Evolutionary conservation across 2,113 vertebrate genomes (phyloP).

Genomic region (Dicrurus megarhynchus): DNA sequence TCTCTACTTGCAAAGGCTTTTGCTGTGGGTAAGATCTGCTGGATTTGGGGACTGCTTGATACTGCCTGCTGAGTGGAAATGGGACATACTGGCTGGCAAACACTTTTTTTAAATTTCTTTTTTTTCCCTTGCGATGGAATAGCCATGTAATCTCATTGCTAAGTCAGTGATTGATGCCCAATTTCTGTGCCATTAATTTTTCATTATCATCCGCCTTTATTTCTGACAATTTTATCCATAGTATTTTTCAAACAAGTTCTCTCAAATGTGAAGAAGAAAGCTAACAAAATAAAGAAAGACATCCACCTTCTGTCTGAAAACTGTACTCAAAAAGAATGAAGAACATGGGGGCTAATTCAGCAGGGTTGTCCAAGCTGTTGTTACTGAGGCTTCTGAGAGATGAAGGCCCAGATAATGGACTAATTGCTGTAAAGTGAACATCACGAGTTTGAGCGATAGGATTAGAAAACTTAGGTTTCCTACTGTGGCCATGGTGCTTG

Average conservation of each 20-base stretch:
- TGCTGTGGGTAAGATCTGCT: not conserved
- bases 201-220: not conserved
- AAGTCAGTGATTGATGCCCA: not conserved
- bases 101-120: not conserved
- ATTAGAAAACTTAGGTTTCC: constrained; percentile 8
- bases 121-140: not conserved
- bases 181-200: not conserved
- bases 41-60: not conserved
- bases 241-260: not conserved
- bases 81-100: not conserved
- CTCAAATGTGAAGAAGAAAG: not conserved
- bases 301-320: not conserved
- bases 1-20: not conserved
- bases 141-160: not conserved
- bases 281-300: not conserved
- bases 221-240: not conserved
- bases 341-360: not conserved
- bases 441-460: not conserved
- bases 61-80: not conserved
- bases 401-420: constrained; percentile 4
- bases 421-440: constrained; percentile 36
- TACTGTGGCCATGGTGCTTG: not conserved
- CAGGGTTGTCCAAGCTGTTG: not conserved
- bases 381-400: not conserved
- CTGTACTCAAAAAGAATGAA: not conserved